phyloP scores from a whole-genome alignment of 2,888 invertebrate genomes.

The Andrena camellia region DNA sequence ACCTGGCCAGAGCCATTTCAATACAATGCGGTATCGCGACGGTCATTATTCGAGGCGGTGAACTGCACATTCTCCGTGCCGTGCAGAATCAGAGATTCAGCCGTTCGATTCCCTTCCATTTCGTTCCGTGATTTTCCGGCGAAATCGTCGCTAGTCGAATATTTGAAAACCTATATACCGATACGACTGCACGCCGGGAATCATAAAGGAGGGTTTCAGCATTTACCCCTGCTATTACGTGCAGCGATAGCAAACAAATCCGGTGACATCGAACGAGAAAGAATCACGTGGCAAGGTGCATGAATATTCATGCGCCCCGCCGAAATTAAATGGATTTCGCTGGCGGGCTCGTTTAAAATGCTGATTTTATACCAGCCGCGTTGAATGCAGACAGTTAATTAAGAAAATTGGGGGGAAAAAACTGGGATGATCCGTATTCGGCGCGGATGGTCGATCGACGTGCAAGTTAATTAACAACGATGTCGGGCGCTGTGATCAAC shows the following conservation, averaged over 20 bases:
- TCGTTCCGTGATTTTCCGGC: too few relatives aligned
- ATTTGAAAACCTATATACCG: too few relatives aligned
- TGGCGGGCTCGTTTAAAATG: conserved; percentile 18
- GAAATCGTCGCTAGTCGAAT: too few relatives aligned
- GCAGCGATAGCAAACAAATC: conserved; percentile 1
- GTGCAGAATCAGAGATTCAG: background rate
- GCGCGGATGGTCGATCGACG: background rate
- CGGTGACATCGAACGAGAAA: background rate
- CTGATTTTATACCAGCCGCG: conserved; percentile 17
- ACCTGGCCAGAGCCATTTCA: background rate
- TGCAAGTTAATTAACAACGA: background rate
- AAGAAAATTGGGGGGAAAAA: conserved; percentile 1
- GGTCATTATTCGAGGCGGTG: conserved; percentile 5
- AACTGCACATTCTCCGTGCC: background rate
- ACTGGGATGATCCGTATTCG: background rate
- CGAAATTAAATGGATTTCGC: conserved; percentile 27
- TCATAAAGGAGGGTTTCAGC: background rate
- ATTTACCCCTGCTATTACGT: background rate
- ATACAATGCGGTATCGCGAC: conserved; percentile 3
- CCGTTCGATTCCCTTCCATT: background rate
- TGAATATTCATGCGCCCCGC: conserved; percentile 26
- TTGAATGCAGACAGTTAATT: conserved; percentile 21
- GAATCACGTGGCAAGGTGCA: conserved; percentile 4
- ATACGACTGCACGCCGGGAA: background rate
- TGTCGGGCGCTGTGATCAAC: background rate